Percentiles rank a stretch among this genome's conserved stretches.
Conservation (phyloP, 2,113 vertebrate genomes). For the Oostethus manadensis region DNA sequence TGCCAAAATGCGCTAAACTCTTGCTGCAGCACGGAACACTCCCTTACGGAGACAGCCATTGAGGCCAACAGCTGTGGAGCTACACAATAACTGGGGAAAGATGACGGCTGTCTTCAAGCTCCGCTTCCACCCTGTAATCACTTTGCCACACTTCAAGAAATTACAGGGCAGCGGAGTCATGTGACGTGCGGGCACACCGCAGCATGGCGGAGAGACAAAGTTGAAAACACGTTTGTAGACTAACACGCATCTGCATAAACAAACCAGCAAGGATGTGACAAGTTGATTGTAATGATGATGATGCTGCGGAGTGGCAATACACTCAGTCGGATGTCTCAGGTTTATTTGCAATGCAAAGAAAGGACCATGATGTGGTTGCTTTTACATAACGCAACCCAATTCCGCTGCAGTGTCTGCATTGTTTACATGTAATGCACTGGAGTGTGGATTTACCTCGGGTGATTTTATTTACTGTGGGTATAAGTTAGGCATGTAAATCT, state of each 20-base stretch:
- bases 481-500: too few species aligned
- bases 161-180: constrained; percentile 66
- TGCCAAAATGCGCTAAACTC: constrained; percentile 24
- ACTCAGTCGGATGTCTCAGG: constrained; percentile 31
- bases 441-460: too few species aligned
- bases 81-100: constrained; percentile 65
- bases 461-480: too few species aligned
- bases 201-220: constrained; percentile 32
- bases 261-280: constrained; percentile 50
- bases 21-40: constrained; percentile 46
- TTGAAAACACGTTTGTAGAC: constrained; percentile 61
- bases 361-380: not conserved
- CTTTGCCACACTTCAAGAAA: constrained; percentile 61
- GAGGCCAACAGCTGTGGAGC: constrained; percentile 59
- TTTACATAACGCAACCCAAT: too few species aligned
- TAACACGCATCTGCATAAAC: constrained; percentile 56
- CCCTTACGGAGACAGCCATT: constrained; percentile 19
- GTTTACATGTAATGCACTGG: too few species aligned
- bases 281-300: constrained; percentile 60
- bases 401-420: too few species aligned
- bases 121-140: constrained; percentile 69
- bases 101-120: constrained; percentile 53
- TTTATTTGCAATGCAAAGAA: constrained; percentile 25
- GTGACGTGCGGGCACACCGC: constrained; percentile 39
- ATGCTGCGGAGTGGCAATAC: constrained; percentile 10